Percentiles rank a stretch among this genome's conserved stretches.
Conservation (phyloP, 2,888 invertebrate genomes). For the Scaptomyza flava region DNA sequence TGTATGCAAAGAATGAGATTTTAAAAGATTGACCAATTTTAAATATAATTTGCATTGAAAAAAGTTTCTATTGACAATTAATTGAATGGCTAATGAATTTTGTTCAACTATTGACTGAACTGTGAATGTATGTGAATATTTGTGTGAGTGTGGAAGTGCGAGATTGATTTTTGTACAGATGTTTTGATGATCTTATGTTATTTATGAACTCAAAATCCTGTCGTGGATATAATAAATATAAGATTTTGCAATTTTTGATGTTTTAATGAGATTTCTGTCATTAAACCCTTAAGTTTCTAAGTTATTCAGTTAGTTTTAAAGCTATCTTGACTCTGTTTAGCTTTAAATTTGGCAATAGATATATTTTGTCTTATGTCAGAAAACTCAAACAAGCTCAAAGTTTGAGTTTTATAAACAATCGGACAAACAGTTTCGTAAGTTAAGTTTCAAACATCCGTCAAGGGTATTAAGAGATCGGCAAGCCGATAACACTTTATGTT, state of each 20-base stretch:
- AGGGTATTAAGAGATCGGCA: not conserved
- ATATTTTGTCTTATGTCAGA: no score
- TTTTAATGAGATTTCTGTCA: no score
- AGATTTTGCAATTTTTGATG: no score
- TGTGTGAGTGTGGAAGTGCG: slow-evolving; percentile 8
- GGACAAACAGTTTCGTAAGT: not conserved
- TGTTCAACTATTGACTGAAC: not conserved
- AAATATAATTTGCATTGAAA: slow-evolving; percentile 44
- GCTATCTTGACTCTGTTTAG: no score
- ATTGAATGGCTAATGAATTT: slow-evolving; percentile 13
- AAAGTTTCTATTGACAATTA: slow-evolving; percentile 69
- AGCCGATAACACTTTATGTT: not conserved
- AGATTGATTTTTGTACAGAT: slow-evolving; percentile 37
- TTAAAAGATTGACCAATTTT: slow-evolving; percentile 77
- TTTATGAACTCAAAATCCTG: not conserved
- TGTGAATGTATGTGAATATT: slow-evolving; percentile 11
- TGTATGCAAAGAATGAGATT: slow-evolving; percentile 78
- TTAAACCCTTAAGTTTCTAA: no score
- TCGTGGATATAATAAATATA: no score
- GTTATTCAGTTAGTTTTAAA: no score
- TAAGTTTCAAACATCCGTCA: not conserved
- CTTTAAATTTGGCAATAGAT: no score
- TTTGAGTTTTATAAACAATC: not conserved
- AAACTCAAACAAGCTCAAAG: no score
- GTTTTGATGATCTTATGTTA: slow-evolving; percentile 13